These are phyloP conservation scores for Minunthozetes semirufus DNA, from an alignment of 2,888 invertebrate species.

Conservation along the genomic window DNA sequence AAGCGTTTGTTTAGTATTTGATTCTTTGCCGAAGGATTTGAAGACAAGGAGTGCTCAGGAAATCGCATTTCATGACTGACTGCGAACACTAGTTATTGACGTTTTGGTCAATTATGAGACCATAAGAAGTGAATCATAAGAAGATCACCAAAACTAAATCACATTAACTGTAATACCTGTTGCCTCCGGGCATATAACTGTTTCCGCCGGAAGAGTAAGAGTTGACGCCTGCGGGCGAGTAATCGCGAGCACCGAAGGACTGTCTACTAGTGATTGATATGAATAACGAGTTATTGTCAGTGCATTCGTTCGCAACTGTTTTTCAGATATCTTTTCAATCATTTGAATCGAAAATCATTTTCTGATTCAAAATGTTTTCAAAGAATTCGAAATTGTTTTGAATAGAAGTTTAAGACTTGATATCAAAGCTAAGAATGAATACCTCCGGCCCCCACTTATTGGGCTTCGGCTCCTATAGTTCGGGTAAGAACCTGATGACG, in stretches of 20 bases:
- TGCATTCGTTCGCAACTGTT: neutral
- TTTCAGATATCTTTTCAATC: neutral
- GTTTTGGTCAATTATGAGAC: neutral
- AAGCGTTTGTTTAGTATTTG: conserved; percentile 12
- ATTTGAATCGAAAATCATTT: neutral
- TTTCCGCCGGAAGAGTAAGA: conserved; percentile 9
- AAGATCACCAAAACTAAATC: neutral
- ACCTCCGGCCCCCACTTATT: conserved; percentile 40
- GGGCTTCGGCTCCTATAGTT: conserved; percentile 43
- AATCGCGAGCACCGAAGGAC: conserved; percentile 20
- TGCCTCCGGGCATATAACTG: conserved; percentile 26
- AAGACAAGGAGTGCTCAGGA: conserved; percentile 6
- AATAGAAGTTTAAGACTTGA: neutral
- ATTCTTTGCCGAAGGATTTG: neutral
- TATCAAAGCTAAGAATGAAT: conserved; percentile 24
- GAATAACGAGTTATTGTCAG: neutral
- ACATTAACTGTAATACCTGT: conserved; percentile 21
- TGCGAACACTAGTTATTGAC: no score
- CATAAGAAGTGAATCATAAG: neutral
- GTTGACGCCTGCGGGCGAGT: conserved; percentile 24
- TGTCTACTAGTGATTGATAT: conserved; percentile 10
- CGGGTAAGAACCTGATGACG: conserved; percentile 35
- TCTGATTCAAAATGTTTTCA: neutral
- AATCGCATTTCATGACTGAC: conserved; percentile 26
- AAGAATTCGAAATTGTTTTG: neutral